Conservation (phyloP, 2,797 vertebrate genomes). For the Sebastes umbrosus region DNA sequence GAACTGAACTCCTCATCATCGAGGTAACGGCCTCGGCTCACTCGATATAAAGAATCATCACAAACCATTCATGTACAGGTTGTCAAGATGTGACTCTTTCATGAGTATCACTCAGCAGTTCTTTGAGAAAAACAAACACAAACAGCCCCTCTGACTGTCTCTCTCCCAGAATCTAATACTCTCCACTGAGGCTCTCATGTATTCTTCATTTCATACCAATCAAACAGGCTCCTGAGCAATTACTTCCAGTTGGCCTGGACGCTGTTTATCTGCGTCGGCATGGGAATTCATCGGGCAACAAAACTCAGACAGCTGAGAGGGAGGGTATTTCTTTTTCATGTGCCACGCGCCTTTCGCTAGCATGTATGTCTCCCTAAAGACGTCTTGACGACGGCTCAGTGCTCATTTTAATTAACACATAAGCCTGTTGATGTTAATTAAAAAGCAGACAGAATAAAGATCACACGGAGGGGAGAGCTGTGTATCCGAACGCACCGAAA, state of each 20-base stretch:
- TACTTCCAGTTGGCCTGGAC: constrained; percentile 69
- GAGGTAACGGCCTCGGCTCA: background rate
- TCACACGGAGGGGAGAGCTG: constrained; percentile 44
- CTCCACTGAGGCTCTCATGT: constrained; percentile 31
- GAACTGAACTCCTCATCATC: background rate
- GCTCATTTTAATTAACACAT: constrained; percentile 82
- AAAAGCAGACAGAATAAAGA: constrained; percentile 76
- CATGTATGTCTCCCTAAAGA: constrained; percentile 70
- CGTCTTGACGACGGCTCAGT: constrained; percentile 57
- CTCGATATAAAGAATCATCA: constrained; percentile 7
- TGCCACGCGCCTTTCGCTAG: constrained; percentile 46
- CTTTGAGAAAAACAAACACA: background rate
- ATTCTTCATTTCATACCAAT: constrained; percentile 62
- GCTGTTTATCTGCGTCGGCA: constrained; percentile 46
- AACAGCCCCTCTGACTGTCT: background rate
- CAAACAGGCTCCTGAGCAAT: constrained; percentile 64
- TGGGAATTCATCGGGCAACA: constrained; percentile 58
- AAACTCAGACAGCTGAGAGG: constrained; percentile 51
- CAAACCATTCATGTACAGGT: background rate
- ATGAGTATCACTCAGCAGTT: background rate
- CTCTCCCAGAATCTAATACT: constrained; percentile 13
- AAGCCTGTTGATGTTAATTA: constrained; percentile 80
- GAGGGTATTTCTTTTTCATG: constrained; percentile 56
- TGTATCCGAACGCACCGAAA: constrained; percentile 11
- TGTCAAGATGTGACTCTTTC: background rate